Percentiles rank a stretch among this genome's conserved stretches.
Evolutionary conservation across 2,888 invertebrate species (phyloP).

Genomic region (Nowickia ferox): DNA sequence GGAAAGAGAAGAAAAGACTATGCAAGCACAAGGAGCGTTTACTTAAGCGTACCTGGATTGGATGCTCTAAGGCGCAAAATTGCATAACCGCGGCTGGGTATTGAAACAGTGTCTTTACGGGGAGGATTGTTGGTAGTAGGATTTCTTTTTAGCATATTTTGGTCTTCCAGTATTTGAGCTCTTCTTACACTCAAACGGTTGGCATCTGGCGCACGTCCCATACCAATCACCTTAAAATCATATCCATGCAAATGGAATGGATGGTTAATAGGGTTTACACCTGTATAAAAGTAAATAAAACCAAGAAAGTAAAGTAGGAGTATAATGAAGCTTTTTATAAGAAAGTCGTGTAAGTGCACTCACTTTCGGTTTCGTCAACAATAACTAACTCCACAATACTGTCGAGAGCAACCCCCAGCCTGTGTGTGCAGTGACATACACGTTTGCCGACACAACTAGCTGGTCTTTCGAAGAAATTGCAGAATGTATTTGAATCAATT

Average conservation of each 20-base stretch:
- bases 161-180: constrained; percentile 75
- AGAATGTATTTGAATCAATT: constrained; percentile 78
- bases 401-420: constrained; percentile 75
- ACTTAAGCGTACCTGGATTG: constrained; percentile 75
- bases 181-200: constrained; percentile 73
- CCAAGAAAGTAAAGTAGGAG: background rate
- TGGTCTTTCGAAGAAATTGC: constrained; percentile 75
- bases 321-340: no score
- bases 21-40: no score
- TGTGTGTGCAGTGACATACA: constrained; percentile 76
- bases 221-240: constrained; percentile 80
- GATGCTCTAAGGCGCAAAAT: constrained; percentile 77
- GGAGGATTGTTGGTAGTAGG: constrained; percentile 73
- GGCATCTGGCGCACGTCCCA: constrained; percentile 74
- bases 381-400: constrained; percentile 80
- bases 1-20: no score
- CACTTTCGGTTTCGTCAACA: constrained; percentile 78
- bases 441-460: constrained; percentile 69
- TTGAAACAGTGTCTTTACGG: constrained; percentile 80
- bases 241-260: constrained; percentile 82
- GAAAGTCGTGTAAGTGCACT: constrained; percentile 55
- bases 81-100: constrained; percentile 79
- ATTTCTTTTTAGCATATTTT: constrained; percentile 65
- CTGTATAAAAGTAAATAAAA: constrained; percentile 70
- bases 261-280: constrained; percentile 78